Base-by-base conservation (phyloP, 2,888 invertebrate species). In the Yponomeuta cagnagella region DNA sequence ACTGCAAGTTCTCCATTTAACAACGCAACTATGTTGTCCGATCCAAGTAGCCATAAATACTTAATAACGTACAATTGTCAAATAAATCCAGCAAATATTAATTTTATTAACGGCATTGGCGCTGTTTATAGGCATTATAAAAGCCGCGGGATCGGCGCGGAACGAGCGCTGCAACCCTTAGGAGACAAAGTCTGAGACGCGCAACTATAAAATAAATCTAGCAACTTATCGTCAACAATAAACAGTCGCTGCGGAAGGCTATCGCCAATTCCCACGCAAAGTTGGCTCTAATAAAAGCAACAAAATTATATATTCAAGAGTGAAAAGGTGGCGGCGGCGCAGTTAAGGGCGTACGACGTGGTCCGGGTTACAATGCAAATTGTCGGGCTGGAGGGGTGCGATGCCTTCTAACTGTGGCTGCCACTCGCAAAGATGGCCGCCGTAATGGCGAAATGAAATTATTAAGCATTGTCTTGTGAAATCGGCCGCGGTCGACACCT, bases 251-350 rank as follows among this genome's bases (percentile, higher is more conserved):
- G 86, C 89, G 85, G 88, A 88, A 89, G 89, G 89, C 89, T 88
- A 91, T 88, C 89, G 85, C 82, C 87, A 83, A 90, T 92, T 92
- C 91, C 92, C 92, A 92, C 91, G 92, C 92, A 89, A 91, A 89
- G 83, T 89, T 86, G 88, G 85, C 87, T 89, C 88, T 92, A 92
- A 90, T 90, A 90, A 90, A 90, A 91, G 90, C 92, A 89, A 90
- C 91, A 88, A 90, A 91, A 92, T 92, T 91, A 92, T 92, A 90
- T 89, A 92, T 92, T 92, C 92, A 92, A 91, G 88, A 92, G 89
- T 90, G 89, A 87, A 88, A 86, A 89, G 90, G 90, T 90, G 91
- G 91, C 88, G 86, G 88, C 88, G 83, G 85, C 84, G 89, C 87
- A 84, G 89, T 89, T 89, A 89, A 58, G 86, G 86, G 86, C 85